phyloP scores from a whole-genome alignment of 2,113 vertebrate genomes.

The Anoplopoma fimbria region DNA sequence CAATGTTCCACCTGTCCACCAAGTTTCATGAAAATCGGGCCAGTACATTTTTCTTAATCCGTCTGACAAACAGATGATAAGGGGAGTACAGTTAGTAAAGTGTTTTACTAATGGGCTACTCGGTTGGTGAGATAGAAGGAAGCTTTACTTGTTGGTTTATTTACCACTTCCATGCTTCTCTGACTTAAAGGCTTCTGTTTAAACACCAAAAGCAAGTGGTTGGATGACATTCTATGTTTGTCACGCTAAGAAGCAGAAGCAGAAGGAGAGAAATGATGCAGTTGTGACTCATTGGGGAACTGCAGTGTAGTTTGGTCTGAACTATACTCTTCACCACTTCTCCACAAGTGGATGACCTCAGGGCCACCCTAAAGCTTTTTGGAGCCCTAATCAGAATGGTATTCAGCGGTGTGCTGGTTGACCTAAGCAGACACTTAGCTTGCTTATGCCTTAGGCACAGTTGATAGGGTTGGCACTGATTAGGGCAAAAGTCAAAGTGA shows the following conservation, averaged over 20 bases:
- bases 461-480: not conserved
- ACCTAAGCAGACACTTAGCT: not conserved
- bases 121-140: not conserved
- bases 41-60: too few relatives aligned
- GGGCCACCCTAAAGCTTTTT: not conserved
- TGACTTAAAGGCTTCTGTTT: slow-evolving; percentile 13
- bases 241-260: slow-evolving; percentile 4
- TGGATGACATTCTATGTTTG: slow-evolving; percentile 12
- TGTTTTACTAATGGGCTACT: not conserved
- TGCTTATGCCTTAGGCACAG: not conserved
- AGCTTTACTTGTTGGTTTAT: not conserved
- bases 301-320: not conserved
- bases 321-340: not conserved
- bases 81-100: not conserved
- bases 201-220: not conserved
- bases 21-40: too few relatives aligned
- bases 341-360: not conserved
- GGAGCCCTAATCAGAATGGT: not conserved
- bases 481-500: not conserved
- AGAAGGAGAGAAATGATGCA: not conserved
- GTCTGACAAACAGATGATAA: not conserved
- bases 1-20: too few relatives aligned
- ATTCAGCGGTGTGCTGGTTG: not conserved
- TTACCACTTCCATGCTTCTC: not conserved
- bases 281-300: too few relatives aligned